Conservation (phyloP, 1,140 invertebrate genomes). For the Lasioglossum albipes region DNA sequence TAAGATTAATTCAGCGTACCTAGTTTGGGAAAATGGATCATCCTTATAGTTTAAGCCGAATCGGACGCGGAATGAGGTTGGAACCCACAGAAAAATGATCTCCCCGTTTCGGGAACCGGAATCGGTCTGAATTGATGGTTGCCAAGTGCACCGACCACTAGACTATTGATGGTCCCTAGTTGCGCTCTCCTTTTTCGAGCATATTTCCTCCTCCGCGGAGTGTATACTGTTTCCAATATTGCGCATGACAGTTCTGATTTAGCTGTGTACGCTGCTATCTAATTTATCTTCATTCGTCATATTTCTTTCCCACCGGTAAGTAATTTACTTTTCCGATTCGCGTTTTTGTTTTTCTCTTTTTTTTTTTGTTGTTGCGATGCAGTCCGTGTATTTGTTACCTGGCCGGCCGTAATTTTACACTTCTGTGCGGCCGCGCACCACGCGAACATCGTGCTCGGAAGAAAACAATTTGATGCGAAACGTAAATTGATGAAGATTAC, state of each 20-base stretch:
- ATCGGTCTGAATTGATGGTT: background rate
- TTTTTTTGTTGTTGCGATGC: too few relatives aligned
- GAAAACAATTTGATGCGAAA: too few relatives aligned
- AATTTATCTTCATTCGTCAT: slow-evolving; percentile 1
- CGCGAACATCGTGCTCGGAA: too few relatives aligned
- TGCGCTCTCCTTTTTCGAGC: background rate
- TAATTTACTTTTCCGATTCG: background rate
- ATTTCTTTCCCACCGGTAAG: background rate
- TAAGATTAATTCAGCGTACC: too few relatives aligned
- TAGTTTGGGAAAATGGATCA: too few relatives aligned
- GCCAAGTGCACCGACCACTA: background rate
- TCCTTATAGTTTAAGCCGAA: too few relatives aligned
- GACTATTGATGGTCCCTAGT: background rate
- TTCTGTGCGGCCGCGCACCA: too few relatives aligned
- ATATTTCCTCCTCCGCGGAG: background rate
- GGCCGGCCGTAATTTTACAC: too few relatives aligned
- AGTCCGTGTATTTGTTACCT: too few relatives aligned
- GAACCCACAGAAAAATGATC: background rate
- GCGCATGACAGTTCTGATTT: background rate
- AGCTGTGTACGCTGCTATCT: background rate
- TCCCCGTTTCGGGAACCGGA: background rate
- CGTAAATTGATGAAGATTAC: too few relatives aligned
- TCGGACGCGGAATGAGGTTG: too few relatives aligned
- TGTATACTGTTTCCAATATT: background rate
- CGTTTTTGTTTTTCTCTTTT: background rate